Evolutionary conservation across 2,888 invertebrate genomes (phyloP).

Genomic region (Drosophila nigricruria): DNA sequence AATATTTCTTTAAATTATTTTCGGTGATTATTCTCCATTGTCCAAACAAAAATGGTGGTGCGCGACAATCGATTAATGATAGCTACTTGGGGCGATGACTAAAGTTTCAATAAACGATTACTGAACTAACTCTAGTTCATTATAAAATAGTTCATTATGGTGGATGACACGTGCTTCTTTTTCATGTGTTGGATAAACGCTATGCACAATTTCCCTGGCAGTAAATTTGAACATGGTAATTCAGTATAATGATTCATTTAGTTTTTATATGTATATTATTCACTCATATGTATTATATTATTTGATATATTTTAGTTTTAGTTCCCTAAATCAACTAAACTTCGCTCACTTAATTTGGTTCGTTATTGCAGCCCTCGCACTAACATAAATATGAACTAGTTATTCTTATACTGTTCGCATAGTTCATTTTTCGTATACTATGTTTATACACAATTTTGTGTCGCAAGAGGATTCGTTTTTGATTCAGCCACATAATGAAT

Average conservation of each 20-base stretch:
- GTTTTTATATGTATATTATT: no score
- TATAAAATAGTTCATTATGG: background rate
- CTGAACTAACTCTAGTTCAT: constrained; percentile 2
- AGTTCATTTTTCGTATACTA: background rate
- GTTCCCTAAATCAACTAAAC: no score
- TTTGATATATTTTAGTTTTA: no score
- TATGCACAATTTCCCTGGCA: no score
- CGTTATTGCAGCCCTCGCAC: background rate
- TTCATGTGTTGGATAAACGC: background rate
- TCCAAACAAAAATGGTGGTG: constrained; percentile 43
- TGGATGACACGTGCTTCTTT: background rate
- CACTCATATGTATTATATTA: no score
- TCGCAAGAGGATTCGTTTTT: background rate
- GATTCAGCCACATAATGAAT: constrained; percentile 57
- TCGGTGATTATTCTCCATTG: constrained; percentile 41
- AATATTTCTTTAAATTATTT: constrained; percentile 31
- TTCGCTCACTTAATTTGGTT: background rate
- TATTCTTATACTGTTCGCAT: background rate
- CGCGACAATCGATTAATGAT: constrained; percentile 24
- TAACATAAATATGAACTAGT: background rate
- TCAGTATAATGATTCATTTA: no score
- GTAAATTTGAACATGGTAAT: background rate
- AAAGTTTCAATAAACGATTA: background rate
- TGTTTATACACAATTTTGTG: constrained; percentile 3
- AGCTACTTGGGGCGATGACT: background rate